These are phyloP conservation scores for Catagonus wagneri DNA, from an alignment of 2,113 vertebrate genomes.

Conservation along the genomic window DNA sequence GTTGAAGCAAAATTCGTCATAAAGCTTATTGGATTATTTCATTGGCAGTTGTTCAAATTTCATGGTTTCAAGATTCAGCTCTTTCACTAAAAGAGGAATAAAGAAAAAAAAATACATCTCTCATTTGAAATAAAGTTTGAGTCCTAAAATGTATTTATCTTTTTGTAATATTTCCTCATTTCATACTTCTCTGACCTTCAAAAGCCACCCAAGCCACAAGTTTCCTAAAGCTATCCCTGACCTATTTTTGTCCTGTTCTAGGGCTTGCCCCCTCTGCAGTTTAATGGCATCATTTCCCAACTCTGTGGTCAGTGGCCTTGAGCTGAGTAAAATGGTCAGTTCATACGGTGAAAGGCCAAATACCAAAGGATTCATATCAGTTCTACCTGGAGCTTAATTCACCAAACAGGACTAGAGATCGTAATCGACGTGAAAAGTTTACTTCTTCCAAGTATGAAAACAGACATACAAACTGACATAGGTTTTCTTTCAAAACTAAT, in stretches of 20 bases:
- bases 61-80: conserved; percentile 49
- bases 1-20: conserved; percentile 83
- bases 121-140: conserved; percentile 36
- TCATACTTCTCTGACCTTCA: not conserved
- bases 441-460: conserved; percentile 50
- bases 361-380: conserved; percentile 8
- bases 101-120: not conserved
- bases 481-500: conserved; percentile 30
- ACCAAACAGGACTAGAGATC: not conserved
- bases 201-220: conserved; percentile 26
- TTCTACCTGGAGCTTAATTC: not conserved
- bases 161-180: not conserved
- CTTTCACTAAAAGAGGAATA: not conserved
- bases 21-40: conserved; percentile 79
- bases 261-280: conserved; percentile 6
- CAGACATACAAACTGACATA: not conserved
- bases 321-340: not conserved
- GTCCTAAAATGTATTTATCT: not conserved
- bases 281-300: not conserved
- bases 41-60: conserved; percentile 78
- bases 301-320: not conserved
- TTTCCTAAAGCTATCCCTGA: not conserved
- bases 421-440: conserved; percentile 13
- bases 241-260: not conserved
- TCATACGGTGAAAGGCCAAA: not conserved